Percentiles rank a stretch among this genome's conserved stretches.
phyloP scores from a whole-genome alignment of 2,113 vertebrate genomes.

The Smithornis capensis region DNA sequence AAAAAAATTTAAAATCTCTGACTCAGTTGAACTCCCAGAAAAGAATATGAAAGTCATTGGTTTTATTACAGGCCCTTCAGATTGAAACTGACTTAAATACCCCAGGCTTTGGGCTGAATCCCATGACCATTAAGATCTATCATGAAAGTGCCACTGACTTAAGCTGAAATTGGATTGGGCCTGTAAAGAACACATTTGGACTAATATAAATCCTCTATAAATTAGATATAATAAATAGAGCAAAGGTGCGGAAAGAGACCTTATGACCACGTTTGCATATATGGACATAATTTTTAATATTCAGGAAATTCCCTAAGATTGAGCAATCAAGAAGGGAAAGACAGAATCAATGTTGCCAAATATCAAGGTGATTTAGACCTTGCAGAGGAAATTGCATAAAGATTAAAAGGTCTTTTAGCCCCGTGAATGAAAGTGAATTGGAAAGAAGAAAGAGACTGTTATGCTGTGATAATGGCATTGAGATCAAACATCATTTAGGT shows the following conservation, averaged over 20 bases:
- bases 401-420: conserved; percentile 43
- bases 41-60: conserved; percentile 8
- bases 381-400: conserved; percentile 38
- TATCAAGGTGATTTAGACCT: conserved; percentile 52
- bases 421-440: conserved; percentile 41
- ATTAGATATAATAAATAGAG: conserved; percentile 32
- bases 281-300: conserved; percentile 28
- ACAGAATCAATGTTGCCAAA: conserved; percentile 33
- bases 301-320: conserved; percentile 40
- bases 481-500: conserved; percentile 29
- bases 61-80: conserved; percentile 22
- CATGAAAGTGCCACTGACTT: neutral
- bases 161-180: neutral
- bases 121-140: neutral
- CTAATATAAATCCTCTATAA: conserved; percentile 34
- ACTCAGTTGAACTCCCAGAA: neutral
- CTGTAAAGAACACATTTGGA: neutral
- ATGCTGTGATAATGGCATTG: neutral
- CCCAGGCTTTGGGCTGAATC: conserved; percentile 26
- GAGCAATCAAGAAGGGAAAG: conserved; percentile 32
- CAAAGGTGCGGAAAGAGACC: neutral
- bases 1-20: conserved; percentile 13
- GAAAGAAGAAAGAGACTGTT: conserved; percentile 8
- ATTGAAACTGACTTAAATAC: conserved; percentile 32
- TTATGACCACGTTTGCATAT: neutral